Evolutionary conservation across 1,140 invertebrate genomes (phyloP).

Genomic region (Piezodorus guildinii): DNA sequence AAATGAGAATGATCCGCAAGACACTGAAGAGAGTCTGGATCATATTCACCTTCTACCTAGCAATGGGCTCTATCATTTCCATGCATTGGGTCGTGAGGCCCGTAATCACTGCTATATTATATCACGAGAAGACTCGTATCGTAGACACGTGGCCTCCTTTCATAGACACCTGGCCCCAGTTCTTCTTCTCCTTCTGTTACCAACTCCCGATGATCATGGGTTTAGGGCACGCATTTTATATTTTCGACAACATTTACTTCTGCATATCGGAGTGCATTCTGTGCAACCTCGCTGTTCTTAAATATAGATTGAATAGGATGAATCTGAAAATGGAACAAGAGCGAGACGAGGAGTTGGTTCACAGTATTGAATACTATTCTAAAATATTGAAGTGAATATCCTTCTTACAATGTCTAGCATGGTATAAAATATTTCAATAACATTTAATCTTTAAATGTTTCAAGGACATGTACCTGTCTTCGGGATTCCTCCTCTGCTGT

Average conservation of each 20-base stretch:
- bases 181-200: not conserved
- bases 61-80: not conserved
- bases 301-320: not conserved
- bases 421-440: not conserved
- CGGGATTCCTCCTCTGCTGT: not conserved
- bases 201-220: not conserved
- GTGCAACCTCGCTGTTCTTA: not conserved
- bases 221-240: conserved; percentile 5
- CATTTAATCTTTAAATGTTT: not conserved
- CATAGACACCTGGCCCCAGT: not conserved
- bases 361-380: not conserved
- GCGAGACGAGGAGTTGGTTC: not conserved
- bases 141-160: conserved; percentile 4
- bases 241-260: conserved; percentile 8
- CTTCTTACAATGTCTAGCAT: not conserved
- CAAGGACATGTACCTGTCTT: not conserved
- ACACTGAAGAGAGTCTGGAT: too few relatives aligned
- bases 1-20: not conserved
- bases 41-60: not conserved
- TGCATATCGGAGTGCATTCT: not conserved
- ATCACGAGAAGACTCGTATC: not conserved
- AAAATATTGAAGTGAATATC: not conserved
- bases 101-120: not conserved
- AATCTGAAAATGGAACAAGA: not conserved
- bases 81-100: not conserved